These are phyloP conservation scores for Agrypnia vestita DNA, from an alignment of 1,140 invertebrate genomes.

Conservation along the genomic window DNA sequence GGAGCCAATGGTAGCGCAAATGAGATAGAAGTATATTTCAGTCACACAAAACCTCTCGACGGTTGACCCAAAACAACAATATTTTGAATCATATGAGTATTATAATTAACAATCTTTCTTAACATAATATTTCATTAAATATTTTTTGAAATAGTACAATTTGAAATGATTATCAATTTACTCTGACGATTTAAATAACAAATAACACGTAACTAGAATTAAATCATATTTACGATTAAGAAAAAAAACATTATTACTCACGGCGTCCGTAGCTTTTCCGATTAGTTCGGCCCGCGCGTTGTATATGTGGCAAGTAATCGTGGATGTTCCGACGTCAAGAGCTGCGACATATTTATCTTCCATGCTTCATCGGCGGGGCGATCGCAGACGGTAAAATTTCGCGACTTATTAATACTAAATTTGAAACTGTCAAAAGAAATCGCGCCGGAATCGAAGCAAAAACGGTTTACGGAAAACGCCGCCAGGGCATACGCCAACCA, in stretches of 20 bases:
- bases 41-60: no score
- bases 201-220: no score
- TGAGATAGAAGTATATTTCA: no score
- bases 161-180: no score
- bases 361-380: slow-evolving; percentile 61
- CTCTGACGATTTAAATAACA: no score
- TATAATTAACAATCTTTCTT: no score
- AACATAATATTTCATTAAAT: no score
- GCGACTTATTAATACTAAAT: slow-evolving; percentile 21
- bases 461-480: not conserved
- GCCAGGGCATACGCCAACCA: slow-evolving; percentile 1
- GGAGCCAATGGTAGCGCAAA: no score
- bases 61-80: no score
- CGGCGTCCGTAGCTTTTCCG: slow-evolving; percentile 79
- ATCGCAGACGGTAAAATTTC: not conserved
- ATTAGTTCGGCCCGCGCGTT: slow-evolving; percentile 77
- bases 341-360: slow-evolving; percentile 79
- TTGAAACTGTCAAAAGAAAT: slow-evolving; percentile 10
- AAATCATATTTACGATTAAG: no score
- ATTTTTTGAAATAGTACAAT: no score
- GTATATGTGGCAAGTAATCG: slow-evolving; percentile 86
- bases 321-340: slow-evolving; percentile 93
- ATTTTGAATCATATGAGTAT: no score
- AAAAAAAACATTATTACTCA: slow-evolving; percentile 65
- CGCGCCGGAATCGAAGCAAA: slow-evolving; percentile 42